Evolutionary conservation across 2,888 invertebrate genomes (phyloP).

Genomic region (Metellina segmentata): DNA sequence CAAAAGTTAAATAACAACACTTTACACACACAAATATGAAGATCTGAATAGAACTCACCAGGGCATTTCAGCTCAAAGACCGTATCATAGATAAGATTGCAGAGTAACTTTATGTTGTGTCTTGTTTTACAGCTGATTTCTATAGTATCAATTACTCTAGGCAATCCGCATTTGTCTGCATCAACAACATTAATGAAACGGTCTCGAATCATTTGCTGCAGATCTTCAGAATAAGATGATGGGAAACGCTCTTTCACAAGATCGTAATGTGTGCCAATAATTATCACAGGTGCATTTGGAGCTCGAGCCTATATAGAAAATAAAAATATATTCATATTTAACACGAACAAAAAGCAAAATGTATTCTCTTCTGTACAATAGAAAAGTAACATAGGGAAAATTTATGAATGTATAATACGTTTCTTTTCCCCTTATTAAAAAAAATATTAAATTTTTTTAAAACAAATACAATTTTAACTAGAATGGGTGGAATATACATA

Average conservation of each 20-base stretch:
- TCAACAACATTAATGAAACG: conserved; percentile 95
- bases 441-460: too few species aligned
- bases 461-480: too few species aligned
- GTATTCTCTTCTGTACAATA: too few species aligned
- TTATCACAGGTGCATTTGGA: conserved; percentile 96
- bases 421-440: not conserved
- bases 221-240: conserved; percentile 85
- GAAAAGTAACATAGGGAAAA: not conserved
- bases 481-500: too few species aligned
- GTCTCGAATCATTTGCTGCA: conserved; percentile 93
- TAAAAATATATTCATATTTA: conserved; percentile 18
- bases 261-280: conserved; percentile 98
- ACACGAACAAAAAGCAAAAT: not conserved
- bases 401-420: not conserved
- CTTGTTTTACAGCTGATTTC: conserved; percentile 94
- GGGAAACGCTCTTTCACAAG: conserved; percentile 86
- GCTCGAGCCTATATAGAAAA: conserved; percentile 88
- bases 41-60: conserved; percentile 82
- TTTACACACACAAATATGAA: not conserved
- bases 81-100: conserved; percentile 95
- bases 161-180: conserved; percentile 96
- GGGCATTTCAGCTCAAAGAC: conserved; percentile 95
- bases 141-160: conserved; percentile 94
- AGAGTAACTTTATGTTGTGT: conserved; percentile 93
- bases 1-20: too few species aligned